Evolutionary conservation across 92 coral and sea anemone species (phyloP).

Genomic region (Bergia sp.): DNA sequence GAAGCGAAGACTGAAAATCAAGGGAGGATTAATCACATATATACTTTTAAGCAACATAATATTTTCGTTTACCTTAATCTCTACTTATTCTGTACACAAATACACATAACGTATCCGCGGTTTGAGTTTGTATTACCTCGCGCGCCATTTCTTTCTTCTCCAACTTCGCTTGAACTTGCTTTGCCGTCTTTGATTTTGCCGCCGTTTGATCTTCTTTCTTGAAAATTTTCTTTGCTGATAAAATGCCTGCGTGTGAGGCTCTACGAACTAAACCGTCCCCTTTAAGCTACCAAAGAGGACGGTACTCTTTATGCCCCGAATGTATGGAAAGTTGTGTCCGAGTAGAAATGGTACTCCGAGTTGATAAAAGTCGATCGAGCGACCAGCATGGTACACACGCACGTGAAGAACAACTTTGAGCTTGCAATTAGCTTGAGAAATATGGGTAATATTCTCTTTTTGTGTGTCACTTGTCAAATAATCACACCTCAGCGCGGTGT

Average conservation of each 20-base stretch:
- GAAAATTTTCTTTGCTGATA: background rate
- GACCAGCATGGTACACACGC: slow-evolving; percentile 32
- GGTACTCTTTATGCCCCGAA: slow-evolving; percentile 42
- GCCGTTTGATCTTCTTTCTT: slow-evolving; percentile 11
- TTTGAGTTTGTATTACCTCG: slow-evolving; percentile 11
- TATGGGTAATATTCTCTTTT: background rate
- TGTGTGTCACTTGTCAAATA: background rate
- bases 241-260: slow-evolving; percentile 42
- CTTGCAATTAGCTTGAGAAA: background rate
- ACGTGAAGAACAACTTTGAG: slow-evolving; percentile 28
- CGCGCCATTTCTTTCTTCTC: slow-evolving; percentile 36
- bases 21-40: background rate
- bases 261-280: slow-evolving; percentile 33
- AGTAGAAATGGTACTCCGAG: slow-evolving; percentile 49
- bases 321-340: slow-evolving; percentile 38
- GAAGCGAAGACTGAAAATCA: slow-evolving; percentile 64
- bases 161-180: slow-evolving; percentile 9
- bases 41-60: background rate
- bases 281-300: slow-evolving; percentile 33
- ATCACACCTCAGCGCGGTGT: background rate
- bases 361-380: slow-evolving; percentile 29
- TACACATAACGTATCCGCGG: background rate
- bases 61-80: background rate
- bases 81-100: background rate
- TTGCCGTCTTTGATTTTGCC: slow-evolving; percentile 18